Percentiles rank a stretch among this genome's conserved stretches.
phyloP scores from a whole-genome alignment of 2,888 invertebrate genomes.

The Meandrusa payeni region DNA sequence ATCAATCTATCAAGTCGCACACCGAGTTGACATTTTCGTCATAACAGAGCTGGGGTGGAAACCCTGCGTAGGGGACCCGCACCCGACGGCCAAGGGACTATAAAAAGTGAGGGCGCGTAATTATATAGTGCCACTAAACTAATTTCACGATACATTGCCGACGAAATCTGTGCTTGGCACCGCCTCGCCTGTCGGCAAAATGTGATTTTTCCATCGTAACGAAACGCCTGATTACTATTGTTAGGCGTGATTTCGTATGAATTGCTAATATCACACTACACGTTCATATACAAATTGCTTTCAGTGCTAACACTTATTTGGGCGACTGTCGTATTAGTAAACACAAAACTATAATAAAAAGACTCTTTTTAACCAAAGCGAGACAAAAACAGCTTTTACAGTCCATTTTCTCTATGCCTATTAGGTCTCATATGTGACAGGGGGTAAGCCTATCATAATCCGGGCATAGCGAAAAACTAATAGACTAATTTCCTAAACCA shows the following conservation, averaged over 20 bases:
- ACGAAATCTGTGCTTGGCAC: conserved; percentile 80
- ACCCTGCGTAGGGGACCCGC: conserved; percentile 39
- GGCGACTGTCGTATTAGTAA: too few species aligned
- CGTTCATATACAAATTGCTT: conserved; percentile 50
- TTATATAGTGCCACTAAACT: conserved; percentile 81
- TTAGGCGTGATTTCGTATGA: conserved; percentile 73
- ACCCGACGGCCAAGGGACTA: conserved; percentile 48
- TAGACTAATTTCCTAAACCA: too few species aligned
- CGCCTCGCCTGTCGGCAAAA: conserved; percentile 63
- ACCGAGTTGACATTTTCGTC: conserved; percentile 77
- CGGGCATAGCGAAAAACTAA: too few species aligned
- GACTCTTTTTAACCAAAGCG: too few species aligned
- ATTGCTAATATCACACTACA: conserved; percentile 62
- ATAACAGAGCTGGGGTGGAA: conserved; percentile 59
- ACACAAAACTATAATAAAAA: too few species aligned
- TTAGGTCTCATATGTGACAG: too few species aligned
- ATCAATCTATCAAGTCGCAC: conserved; percentile 78
- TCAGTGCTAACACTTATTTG: conserved; percentile 30
- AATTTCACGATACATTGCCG: conserved; percentile 81
- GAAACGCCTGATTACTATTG: conserved; percentile 72
- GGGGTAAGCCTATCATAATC: too few species aligned
- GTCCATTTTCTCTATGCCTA: too few species aligned
- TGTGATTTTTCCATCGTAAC: conserved; percentile 70
- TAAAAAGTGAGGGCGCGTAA: conserved; percentile 77
- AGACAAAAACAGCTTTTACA: too few species aligned